phyloP scores from a whole-genome alignment of 1,140 invertebrate genomes.

The Drosophila lacteicornis region DNA sequence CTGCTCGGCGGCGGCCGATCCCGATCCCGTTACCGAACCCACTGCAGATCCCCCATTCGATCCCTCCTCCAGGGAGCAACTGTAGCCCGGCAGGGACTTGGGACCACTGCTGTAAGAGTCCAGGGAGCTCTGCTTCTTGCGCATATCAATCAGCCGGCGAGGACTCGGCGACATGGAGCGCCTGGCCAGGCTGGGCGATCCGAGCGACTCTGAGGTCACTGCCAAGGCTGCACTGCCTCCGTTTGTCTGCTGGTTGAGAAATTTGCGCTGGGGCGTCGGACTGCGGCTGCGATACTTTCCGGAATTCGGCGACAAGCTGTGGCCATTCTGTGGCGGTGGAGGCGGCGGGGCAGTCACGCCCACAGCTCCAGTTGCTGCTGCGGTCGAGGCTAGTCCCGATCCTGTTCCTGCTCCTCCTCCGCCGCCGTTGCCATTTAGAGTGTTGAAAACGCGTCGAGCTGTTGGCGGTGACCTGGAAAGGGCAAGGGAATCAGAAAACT shows the following conservation, averaged over 20 bases:
- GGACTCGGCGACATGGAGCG: constrained; percentile 85
- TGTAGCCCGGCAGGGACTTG: constrained; percentile 63
- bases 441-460: constrained; percentile 72
- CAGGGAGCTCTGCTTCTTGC: constrained; percentile 76
- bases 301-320: constrained; percentile 34
- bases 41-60: background rate
- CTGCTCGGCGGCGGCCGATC: constrained; percentile 46
- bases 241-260: constrained; percentile 64
- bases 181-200: constrained; percentile 52
- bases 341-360: constrained; percentile 2
- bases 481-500: background rate
- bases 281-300: constrained; percentile 86
- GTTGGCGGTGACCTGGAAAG: constrained; percentile 77
- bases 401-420: constrained; percentile 1
- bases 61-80: constrained; percentile 37
- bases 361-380: background rate
- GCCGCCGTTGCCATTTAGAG: constrained; percentile 18
- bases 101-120: constrained; percentile 65
- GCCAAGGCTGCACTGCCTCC: constrained; percentile 12
- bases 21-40: background rate
- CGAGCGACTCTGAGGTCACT: constrained; percentile 12
- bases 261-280: constrained; percentile 85
- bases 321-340: constrained; percentile 38
- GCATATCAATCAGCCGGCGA: constrained; percentile 76
- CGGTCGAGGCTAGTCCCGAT: constrained; percentile 4